These are phyloP conservation scores for Picathartes gymnocephalus DNA, from an alignment of 2,113 vertebrate species.

Conservation along the genomic window DNA sequence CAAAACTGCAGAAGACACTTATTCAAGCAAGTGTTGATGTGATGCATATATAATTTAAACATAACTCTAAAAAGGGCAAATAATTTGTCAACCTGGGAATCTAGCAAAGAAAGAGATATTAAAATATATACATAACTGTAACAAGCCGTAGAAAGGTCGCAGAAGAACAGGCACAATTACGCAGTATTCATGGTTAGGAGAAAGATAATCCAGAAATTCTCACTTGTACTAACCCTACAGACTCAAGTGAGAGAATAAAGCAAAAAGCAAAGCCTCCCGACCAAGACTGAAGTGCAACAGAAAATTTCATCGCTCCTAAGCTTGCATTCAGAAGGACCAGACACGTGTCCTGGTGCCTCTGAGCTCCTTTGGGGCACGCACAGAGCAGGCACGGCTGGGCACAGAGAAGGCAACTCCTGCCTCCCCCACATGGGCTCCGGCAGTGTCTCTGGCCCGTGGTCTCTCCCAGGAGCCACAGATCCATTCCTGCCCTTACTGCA, in stretches of 20 bases:
- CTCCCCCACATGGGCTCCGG: rapidly evolving
- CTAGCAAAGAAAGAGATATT: background rate
- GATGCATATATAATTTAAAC: background rate
- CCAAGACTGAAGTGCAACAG: background rate
- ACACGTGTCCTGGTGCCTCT: rapidly evolving
- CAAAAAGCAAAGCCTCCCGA: background rate
- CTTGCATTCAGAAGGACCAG: rapidly evolving
- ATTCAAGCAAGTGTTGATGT: background rate
- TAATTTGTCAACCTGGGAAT: background rate
- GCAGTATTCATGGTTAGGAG: background rate
- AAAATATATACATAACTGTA: background rate
- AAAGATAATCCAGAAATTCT: background rate
- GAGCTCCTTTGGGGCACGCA: background rate
- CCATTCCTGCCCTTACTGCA: background rate
- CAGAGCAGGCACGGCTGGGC: background rate
- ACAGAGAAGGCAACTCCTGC: background rate
- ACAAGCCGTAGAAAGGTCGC: background rate
- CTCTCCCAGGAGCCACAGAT: background rate
- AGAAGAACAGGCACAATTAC: background rate
- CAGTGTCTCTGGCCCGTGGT: background rate
- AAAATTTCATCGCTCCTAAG: background rate
- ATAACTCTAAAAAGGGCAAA: background rate
- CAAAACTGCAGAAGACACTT: background rate
- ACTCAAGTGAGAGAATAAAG: background rate
- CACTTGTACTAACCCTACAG: background rate